Base-by-base conservation (phyloP, 2,888 invertebrate genomes). In the Drosophila vallismaia region DNA sequence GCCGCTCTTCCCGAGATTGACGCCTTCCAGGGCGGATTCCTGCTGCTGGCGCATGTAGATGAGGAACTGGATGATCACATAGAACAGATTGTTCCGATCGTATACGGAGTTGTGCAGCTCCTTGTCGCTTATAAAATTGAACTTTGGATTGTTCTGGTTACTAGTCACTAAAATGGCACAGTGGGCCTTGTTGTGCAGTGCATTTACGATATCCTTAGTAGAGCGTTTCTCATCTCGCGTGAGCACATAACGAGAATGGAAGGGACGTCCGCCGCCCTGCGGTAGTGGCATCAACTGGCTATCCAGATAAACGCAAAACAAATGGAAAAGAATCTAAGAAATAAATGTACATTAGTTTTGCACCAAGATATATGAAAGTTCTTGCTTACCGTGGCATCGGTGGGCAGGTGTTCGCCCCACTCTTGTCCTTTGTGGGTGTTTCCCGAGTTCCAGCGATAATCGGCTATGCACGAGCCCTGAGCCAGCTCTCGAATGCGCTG, bases 61-160 rank as follows among this genome's bases (percentile, higher is more conserved):
- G 42, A 97, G 90, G 90, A 98, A 96, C 86, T 97, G 93, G 82
- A 98, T 93, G 71, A 98, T 93, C 53, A 96, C 95, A 91, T 97
- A 96, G 90, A 97, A 96, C 86, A 98, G 92, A 92, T 97, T 98
- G 92, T 97, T 97, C 86, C 97, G 94, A 54, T 97, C 97, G 92
- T 95, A 94, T 58, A 94, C 94, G 87, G 95, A 93, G 89, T 95
- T 95, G 86, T 93, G 93, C 26, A 93, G 92, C 88, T 95, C 94
- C 68, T 94, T 94, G 54, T 94, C 95, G 66, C 92, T 91, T 33
- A 92, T 91, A 57, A 92, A 92, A 76, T 92, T 92, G 59, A 92
- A 92, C 76, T 92, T 91, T 1, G 92, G 92, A 69, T 90, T 91
- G 4, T 90, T 71, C 38, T 86, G 85, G 80, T 89, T 90, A 50